A percentile compares a stretch with the other conserved stretches of the same genome.
Evolutionary conservation across 2,888 invertebrate species (phyloP).

Genomic region (Pharmacophagus antenor): DNA sequence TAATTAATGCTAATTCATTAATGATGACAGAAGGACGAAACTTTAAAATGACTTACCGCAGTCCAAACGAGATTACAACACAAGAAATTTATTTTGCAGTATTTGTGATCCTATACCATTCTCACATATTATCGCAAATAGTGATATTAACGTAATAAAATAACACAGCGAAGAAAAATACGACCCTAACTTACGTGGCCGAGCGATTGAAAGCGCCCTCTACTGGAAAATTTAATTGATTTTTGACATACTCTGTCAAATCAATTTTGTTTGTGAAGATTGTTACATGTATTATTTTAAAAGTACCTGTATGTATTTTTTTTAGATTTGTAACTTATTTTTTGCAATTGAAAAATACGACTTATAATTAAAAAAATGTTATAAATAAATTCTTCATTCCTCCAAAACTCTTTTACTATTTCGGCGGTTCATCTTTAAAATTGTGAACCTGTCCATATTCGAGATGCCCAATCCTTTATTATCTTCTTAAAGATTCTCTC

Average conservation of each 20-base stretch:
- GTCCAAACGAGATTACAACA: slow-evolving; percentile 50
- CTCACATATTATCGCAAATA: slow-evolving; percentile 64
- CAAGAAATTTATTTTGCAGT: slow-evolving; percentile 54
- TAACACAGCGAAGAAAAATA: slow-evolving; percentile 69
- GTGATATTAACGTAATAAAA: slow-evolving; percentile 63
- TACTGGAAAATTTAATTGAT: slow-evolving; percentile 54
- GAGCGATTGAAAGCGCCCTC: slow-evolving; percentile 76
- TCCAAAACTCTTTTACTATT: too few relatives aligned
- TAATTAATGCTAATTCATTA: slow-evolving; percentile 72
- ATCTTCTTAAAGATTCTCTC: too few relatives aligned
- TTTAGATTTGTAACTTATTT: too few relatives aligned
- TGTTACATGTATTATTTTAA: background rate
- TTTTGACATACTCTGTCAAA: slow-evolving; percentile 65
- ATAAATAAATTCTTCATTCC: too few relatives aligned
- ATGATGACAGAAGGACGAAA: slow-evolving; percentile 63
- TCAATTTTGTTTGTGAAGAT: slow-evolving; percentile 34
- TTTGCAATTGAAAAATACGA: too few relatives aligned
- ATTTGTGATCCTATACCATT: slow-evolving; percentile 61
- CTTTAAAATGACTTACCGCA: slow-evolving; percentile 58
- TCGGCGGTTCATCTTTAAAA: too few relatives aligned
- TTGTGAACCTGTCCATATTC: too few relatives aligned
- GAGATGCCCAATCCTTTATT: too few relatives aligned
- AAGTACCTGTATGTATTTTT: background rate
- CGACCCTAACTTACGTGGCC: slow-evolving; percentile 80
- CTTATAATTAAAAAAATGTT: too few relatives aligned